Evolutionary conservation across 2,113 vertebrate species (phyloP).

Genomic region (Sisor rabdophorus): DNA sequence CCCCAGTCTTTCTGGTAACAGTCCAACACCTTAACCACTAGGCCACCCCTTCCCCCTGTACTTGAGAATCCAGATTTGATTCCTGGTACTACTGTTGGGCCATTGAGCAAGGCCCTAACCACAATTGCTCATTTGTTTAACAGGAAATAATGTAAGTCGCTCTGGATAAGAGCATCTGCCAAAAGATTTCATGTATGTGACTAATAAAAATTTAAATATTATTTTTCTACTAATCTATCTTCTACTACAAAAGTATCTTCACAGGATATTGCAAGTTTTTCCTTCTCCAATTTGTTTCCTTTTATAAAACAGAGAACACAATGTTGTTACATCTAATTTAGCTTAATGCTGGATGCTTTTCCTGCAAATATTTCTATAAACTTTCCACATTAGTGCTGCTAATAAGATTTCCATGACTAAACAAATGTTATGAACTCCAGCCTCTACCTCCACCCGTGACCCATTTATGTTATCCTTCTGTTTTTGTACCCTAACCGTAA

Average conservation of each 20-base stretch:
- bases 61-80: too few relatives aligned
- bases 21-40: too few relatives aligned
- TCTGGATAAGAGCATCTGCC: too few relatives aligned
- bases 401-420: conserved; percentile 20
- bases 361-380: neutral
- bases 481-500: conserved; percentile 18
- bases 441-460: neutral
- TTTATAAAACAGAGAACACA: too few relatives aligned
- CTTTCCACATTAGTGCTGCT: neutral
- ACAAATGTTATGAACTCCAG: conserved; percentile 8
- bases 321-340: neutral
- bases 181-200: too few relatives aligned
- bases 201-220: neutral
- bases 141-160: too few relatives aligned
- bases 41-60: too few relatives aligned
- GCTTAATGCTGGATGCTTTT: neutral
- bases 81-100: too few relatives aligned
- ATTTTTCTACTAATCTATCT: neutral
- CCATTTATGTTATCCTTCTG: conserved; percentile 14
- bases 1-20: too few relatives aligned
- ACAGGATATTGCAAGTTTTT: neutral
- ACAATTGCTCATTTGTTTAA: too few relatives aligned
- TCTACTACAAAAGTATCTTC: neutral
- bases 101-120: too few relatives aligned
- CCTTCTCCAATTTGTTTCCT: neutral